phyloP scores from a whole-genome alignment of 1,140 invertebrate species.

The Halictus rubicundus region DNA sequence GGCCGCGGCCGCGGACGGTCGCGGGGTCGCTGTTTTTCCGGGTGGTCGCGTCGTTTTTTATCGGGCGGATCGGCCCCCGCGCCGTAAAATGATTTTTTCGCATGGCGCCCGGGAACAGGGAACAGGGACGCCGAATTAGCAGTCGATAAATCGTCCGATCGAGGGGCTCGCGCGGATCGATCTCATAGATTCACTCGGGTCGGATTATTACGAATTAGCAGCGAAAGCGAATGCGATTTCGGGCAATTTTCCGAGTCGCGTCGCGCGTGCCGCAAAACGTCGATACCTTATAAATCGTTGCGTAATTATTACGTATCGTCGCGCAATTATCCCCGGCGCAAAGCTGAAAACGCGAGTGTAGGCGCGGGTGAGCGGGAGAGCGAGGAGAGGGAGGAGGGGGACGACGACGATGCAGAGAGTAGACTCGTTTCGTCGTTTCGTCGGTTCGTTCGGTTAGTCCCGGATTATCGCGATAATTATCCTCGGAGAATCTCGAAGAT shows the following conservation, averaged over 20 bases:
- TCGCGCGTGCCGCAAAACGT: conserved; percentile 28
- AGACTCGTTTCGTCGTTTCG: conserved; percentile 24
- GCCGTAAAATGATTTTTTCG: conserved; percentile 8
- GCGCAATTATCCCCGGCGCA: conserved; percentile 31
- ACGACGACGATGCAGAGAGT: not conserved
- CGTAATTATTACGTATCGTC: conserved; percentile 42
- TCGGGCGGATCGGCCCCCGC: not conserved
- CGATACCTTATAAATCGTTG: conserved; percentile 40
- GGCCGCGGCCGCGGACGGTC: no score
- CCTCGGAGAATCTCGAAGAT: conserved; percentile 18
- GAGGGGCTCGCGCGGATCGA: conserved; percentile 9
- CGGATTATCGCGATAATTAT: conserved; percentile 40
- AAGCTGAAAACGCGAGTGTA: not conserved
- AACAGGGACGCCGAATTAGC: not conserved
- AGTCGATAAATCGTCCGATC: conserved; percentile 7
- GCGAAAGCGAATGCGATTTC: conserved; percentile 18
- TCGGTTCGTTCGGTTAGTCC: conserved; percentile 27
- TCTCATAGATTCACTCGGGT: not conserved
- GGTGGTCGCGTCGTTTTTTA: conserved; percentile 4
- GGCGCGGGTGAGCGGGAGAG: not conserved
- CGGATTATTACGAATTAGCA: conserved; percentile 26
- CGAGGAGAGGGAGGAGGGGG: not conserved
- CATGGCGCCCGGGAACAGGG: not conserved
- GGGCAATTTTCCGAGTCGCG: conserved; percentile 36
- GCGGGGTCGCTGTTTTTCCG: not conserved